phyloP scores from a whole-genome alignment of 1,140 invertebrate species.

The Diachasma alloeum region DNA sequence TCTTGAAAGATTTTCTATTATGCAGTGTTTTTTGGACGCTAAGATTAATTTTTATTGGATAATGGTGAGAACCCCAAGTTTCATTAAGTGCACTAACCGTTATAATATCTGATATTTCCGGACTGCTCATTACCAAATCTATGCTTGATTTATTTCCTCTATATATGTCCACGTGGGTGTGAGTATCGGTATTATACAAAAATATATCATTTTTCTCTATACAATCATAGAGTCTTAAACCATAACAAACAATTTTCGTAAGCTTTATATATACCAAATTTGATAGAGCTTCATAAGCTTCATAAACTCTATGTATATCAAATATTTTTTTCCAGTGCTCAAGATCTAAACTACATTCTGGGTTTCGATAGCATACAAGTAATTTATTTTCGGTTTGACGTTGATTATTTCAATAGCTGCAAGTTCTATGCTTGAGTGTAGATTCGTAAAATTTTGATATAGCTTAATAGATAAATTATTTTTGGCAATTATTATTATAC shows the following conservation, averaged over 20 bases:
- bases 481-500: not conserved
- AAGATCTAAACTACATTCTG: not conserved
- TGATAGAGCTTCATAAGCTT: slow-evolving; percentile 11
- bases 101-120: slow-evolving; percentile 6
- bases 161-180: slow-evolving; percentile 4
- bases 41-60: slow-evolving; percentile 7
- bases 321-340: not conserved
- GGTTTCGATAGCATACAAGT: slow-evolving; percentile 3
- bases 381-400: not conserved
- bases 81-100: slow-evolving; percentile 2
- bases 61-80: slow-evolving; percentile 18
- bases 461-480: too few species aligned
- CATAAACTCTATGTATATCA: not conserved
- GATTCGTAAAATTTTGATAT: not conserved
- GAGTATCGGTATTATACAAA: not conserved
- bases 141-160: too few species aligned
- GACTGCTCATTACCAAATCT: slow-evolving; percentile 17
- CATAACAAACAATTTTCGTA: too few species aligned
- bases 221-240: not conserved
- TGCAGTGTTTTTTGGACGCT: not conserved
- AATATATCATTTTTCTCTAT: slow-evolving; percentile 1
- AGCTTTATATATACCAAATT: too few species aligned
- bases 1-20: not conserved
- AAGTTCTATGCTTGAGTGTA: not conserved
- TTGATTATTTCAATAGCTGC: slow-evolving; percentile 12